phyloP scores from a whole-genome alignment of 1,140 invertebrate species.

The Brachionus paranguensis region DNA sequence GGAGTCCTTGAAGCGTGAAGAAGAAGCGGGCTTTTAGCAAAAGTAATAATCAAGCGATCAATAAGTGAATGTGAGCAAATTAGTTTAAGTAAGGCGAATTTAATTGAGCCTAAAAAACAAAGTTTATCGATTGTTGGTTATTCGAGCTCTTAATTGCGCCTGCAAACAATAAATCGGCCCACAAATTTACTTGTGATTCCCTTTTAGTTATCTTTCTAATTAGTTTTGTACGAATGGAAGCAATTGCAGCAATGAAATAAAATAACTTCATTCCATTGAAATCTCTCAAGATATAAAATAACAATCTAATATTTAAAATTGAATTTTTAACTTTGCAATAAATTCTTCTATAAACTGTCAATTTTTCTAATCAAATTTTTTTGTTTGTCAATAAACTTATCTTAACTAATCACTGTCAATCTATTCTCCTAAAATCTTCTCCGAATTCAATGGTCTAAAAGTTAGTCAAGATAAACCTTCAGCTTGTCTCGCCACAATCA shows the following conservation, averaged over 20 bases:
- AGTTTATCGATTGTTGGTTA: neutral
- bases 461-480: neutral
- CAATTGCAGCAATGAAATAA: neutral
- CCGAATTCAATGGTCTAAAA: neutral
- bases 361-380: neutral
- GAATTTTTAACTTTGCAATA: neutral
- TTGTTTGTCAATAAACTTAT: neutral
- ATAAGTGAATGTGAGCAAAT: neutral
- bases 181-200: neutral
- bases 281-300: constrained; percentile 1
- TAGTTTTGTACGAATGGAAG: neutral
- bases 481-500: neutral
- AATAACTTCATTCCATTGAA: neutral
- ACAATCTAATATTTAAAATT: neutral
- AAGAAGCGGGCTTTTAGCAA: neutral
- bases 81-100: neutral
- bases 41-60: neutral
- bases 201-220: neutral
- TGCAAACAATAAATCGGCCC: neutral
- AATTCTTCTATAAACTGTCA: neutral
- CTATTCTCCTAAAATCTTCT: neutral
- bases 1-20: neutral
- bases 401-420: neutral
- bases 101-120: neutral
- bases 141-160: neutral